Evolutionary conservation across 2,113 vertebrate genomes (phyloP).

Genomic region (Astatoreochromis straeleni): DNA sequence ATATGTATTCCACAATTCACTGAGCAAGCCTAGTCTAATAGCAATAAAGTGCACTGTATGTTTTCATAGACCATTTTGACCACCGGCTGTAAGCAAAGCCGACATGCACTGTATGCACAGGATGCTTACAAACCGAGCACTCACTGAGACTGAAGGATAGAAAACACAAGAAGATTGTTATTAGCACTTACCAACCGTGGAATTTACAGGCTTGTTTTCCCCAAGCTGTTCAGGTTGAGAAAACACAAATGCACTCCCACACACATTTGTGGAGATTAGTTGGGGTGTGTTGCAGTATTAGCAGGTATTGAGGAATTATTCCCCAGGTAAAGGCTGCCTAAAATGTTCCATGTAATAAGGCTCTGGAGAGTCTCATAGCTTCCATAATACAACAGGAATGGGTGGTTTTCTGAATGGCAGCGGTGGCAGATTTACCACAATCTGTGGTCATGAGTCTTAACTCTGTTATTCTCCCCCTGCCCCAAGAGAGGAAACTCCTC

Average conservation of each 20-base stretch:
- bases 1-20: not conserved
- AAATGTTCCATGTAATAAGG: conserved; percentile 30
- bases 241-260: conserved; percentile 5
- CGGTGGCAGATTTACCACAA: conserved; percentile 22
- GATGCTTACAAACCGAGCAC: not conserved
- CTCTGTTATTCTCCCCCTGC: not conserved
- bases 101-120: not conserved
- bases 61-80: not conserved
- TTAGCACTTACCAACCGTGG: conserved; percentile 34
- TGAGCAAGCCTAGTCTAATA: not conserved
- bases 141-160: not conserved
- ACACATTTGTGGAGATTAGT: not conserved
- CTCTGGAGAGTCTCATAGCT: conserved; percentile 23
- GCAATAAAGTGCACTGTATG: not conserved
- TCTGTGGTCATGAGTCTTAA: not conserved
- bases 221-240: not conserved
- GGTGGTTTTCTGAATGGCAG: conserved; percentile 3
- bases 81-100: conserved; percentile 10
- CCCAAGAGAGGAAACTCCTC: not conserved
- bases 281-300: not conserved
- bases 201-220: conserved; percentile 47
- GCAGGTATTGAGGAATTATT: conserved; percentile 4
- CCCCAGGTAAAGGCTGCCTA: conserved; percentile 2
- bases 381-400: conserved; percentile 27
- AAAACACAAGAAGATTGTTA: not conserved